phyloP scores from a whole-genome alignment of 2,888 invertebrate species.

The Archaeoteleia sp. region DNA sequence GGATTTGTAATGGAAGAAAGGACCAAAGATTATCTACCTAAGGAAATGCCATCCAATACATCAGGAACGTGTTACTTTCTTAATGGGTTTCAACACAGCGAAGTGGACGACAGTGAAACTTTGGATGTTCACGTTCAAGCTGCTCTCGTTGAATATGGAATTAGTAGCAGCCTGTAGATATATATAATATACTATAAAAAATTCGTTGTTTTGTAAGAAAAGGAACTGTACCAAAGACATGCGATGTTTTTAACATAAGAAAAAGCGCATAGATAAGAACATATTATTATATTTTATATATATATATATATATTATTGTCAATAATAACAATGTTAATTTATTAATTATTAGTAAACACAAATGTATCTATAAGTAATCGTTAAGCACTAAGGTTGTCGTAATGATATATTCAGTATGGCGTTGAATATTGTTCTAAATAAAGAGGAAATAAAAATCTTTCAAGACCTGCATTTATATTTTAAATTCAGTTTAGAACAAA shows the following conservation, averaged over 20 bases:
- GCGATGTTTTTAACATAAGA: neutral
- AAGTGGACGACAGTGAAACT: slow-evolving; percentile 78
- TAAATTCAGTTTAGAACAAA: no score
- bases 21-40: slow-evolving; percentile 86
- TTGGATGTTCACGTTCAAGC: slow-evolving; percentile 82
- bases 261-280: neutral
- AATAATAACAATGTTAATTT: slow-evolving; percentile 25
- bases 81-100: slow-evolving; percentile 85
- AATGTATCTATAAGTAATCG: slow-evolving; percentile 3
- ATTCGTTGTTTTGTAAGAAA: neutral
- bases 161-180: slow-evolving; percentile 73
- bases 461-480: neutral
- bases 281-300: neutral
- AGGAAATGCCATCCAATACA: slow-evolving; percentile 87
- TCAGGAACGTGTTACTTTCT: slow-evolving; percentile 91
- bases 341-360: slow-evolving; percentile 8
- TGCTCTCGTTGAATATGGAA: slow-evolving; percentile 80
- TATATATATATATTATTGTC: slow-evolving; percentile 12
- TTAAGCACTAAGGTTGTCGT: slow-evolving; percentile 7
- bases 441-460: slow-evolving; percentile 10
- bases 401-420: slow-evolving; percentile 2
- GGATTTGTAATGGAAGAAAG: slow-evolving; percentile 87
- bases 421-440: neutral
- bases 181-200: slow-evolving; percentile 9
- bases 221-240: neutral